Conservation (phyloP, 1,140 invertebrate species). For the Coelopa frigida region DNA sequence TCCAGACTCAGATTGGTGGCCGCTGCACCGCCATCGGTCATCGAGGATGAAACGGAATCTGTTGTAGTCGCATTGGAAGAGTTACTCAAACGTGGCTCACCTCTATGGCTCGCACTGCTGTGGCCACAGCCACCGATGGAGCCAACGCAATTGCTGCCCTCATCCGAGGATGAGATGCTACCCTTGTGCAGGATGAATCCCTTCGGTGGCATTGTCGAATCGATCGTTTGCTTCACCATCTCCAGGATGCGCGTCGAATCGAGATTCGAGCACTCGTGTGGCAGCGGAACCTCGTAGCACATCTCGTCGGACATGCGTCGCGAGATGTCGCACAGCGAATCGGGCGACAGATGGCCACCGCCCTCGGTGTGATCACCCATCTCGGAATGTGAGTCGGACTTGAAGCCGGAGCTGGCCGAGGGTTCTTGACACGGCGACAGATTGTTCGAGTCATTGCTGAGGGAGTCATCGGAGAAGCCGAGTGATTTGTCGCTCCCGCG, state of each 20-base stretch:
- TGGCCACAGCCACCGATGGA: conserved; percentile 26
- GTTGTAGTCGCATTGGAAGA: conserved; percentile 1
- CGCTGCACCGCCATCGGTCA: conserved; percentile 11
- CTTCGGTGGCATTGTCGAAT: conserved; percentile 68
- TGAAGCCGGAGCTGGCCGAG: conserved; percentile 43
- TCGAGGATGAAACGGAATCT: background rate
- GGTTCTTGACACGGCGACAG: conserved; percentile 44
- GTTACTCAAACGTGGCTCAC: background rate
- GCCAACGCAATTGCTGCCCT: conserved; percentile 24
- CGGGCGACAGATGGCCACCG: conserved; percentile 39
- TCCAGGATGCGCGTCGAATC: conserved; percentile 72
- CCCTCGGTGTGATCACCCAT: conserved; percentile 43
- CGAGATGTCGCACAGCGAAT: conserved; percentile 42
- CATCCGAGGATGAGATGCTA: conserved; percentile 28
- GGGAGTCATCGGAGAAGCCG: conserved; percentile 59
- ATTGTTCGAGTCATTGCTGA: conserved; percentile 55
- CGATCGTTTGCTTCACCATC: conserved; percentile 74
- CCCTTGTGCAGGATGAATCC: conserved; percentile 54
- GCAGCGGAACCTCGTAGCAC: conserved; percentile 64
- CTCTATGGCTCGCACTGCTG: conserved; percentile 20
- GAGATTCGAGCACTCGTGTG: conserved; percentile 68
- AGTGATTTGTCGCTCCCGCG: conserved; percentile 55
- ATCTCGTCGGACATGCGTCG: conserved; percentile 47
- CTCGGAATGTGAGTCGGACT: conserved; percentile 43
- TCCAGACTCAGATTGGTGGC: conserved; percentile 57